Conservation (phyloP, 2,888 invertebrate species). For the Lissocephala sabroskyi region DNA sequence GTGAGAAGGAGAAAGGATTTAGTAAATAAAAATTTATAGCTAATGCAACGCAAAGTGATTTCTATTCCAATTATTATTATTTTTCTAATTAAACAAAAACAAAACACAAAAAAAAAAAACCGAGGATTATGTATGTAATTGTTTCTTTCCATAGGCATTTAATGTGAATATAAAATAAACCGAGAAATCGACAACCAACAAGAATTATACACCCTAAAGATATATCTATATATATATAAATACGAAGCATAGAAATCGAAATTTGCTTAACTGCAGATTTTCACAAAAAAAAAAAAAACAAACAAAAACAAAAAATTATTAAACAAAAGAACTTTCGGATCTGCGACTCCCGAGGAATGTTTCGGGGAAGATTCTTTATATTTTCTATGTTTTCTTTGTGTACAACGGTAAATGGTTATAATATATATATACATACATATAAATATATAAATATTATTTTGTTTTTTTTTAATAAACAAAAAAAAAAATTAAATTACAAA, state of each 20-base stretch:
- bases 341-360: background rate
- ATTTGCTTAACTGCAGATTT: conserved; percentile 24
- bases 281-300: conserved; percentile 11
- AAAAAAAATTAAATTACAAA: conserved; percentile 10
- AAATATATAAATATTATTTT: conserved; percentile 21
- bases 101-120: too few relatives aligned
- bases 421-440: conserved; percentile 28
- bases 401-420: conserved; percentile 53
- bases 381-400: conserved; percentile 35
- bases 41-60: conserved; percentile 62
- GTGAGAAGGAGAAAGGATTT: conserved; percentile 29
- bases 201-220: conserved; percentile 27
- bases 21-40: conserved; percentile 50
- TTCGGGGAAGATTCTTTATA: conserved; percentile 3
- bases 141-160: conserved; percentile 62
- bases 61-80: conserved; percentile 65
- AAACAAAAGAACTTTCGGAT: conserved; percentile 28
- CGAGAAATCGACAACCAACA: conserved; percentile 9
- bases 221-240: conserved; percentile 4
- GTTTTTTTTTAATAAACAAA: conserved; percentile 2
- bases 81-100: conserved; percentile 56
- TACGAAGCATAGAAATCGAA: conserved; percentile 24
- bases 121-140: conserved; percentile 47
- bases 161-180: conserved; percentile 44
- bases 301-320: conserved; percentile 9